A percentile compares a stretch with the other conserved stretches of the same genome.
Conservation (phyloP, 2,888 invertebrate species). For the Elgonia sp. region DNA sequence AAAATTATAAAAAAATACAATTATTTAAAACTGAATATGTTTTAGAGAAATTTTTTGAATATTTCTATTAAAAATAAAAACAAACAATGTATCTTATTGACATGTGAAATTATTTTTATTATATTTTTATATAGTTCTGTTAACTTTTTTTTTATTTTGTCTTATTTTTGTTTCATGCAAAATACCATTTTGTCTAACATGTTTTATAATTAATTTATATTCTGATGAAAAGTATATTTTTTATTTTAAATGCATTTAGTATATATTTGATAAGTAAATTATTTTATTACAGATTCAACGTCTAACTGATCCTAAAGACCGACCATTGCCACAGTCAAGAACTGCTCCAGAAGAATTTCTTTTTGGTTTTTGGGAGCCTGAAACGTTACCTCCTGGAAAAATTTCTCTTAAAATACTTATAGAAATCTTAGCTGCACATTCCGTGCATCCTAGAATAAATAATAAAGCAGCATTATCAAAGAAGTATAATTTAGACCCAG, state of each 20-base stretch:
- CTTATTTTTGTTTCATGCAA: too few relatives aligned
- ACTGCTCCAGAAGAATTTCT: conserved; percentile 88
- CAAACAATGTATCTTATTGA: too few relatives aligned
- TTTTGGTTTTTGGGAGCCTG: conserved; percentile 91
- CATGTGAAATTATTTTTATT: too few relatives aligned
- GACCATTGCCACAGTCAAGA: conserved; percentile 89
- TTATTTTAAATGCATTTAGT: not conserved
- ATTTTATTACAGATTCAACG: conserved; percentile 9
- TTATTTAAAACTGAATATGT: not conserved
- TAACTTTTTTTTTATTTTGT: too few relatives aligned
- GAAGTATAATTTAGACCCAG: conserved; percentile 90
- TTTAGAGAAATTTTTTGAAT: not conserved
- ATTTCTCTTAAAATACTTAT: conserved; percentile 90
- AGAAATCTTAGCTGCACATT: conserved; percentile 90
- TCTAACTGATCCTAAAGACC: conserved; percentile 78
- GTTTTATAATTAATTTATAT: too few relatives aligned
- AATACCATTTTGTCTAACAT: too few relatives aligned
- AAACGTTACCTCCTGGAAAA: conserved; percentile 89
- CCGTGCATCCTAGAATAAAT: conserved; percentile 89
- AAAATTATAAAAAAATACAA: not conserved
- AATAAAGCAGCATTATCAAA: conserved; percentile 89
- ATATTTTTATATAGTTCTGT: too few relatives aligned
- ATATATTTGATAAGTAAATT: not conserved
- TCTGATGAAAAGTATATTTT: not conserved
- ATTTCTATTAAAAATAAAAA: too few relatives aligned